Evolutionary conservation across 2,888 invertebrate species (phyloP), one percentile per base, ranked within the genome.

Genomic region (Agrochola circellaris): DNA sequence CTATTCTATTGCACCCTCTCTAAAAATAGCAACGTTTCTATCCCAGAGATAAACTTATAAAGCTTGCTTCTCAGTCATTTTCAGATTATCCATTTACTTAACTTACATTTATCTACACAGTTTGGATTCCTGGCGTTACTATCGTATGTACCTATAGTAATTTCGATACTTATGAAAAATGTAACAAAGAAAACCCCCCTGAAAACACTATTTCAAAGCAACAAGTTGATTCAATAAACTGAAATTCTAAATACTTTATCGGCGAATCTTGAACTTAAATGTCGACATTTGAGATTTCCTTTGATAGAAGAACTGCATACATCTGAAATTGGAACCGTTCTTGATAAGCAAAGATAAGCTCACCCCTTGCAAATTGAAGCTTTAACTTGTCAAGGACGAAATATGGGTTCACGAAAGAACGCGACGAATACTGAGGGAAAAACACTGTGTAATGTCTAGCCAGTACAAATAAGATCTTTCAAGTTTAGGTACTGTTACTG

Each of bases 311-410:
- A 65, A 60, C 58, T 38, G 62, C 64, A 70, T 54, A 42, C 30
- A 48, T 76, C 56, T 79, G 51, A 66, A 61, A 71, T 71, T 72
- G 56, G 26, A 68, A 58, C 26, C 48, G 23, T 23, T 61, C 38
- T 61, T 54, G 67, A 79, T 84, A 70, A 58, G 38, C 61, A 62
- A 38, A 69, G 81, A 85, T 76, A 83, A 72, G 71, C 66, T 48
- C 38, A 66, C 54, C 69, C 38, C 62, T 77, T 67, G 42, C 70
- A 56, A 74, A 73, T 75, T 62, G 73, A 48, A 79, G 72, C 38
- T 73, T 85, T 66, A 70, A 58, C 64, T 34, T 83, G 72, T 66
- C 76, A 75, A 62, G 71, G n/a, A 45, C 48, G 65, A 81, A 72
- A 69, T 72, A 83, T 83, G 67, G 66, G 79, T 64, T 64, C 56